Conservation (phyloP, 2,888 invertebrate species). For the Sericinus montela region DNA sequence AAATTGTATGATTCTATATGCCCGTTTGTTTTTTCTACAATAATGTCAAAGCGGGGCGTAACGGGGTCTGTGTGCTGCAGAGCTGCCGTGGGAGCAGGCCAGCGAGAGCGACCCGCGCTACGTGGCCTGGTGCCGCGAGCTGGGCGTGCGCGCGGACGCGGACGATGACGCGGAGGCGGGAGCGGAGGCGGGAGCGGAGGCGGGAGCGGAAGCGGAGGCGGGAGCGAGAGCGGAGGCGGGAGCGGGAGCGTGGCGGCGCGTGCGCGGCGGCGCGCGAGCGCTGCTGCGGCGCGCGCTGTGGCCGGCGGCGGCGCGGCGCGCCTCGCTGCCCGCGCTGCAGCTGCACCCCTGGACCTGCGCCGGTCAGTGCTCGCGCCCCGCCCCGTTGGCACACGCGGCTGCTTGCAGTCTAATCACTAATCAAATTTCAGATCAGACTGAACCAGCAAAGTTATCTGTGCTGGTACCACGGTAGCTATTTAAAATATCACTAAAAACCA, state of each 20-base stretch:
- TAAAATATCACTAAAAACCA: too few relatives aligned
- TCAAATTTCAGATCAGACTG: too few relatives aligned
- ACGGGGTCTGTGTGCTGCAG: conserved; percentile 67
- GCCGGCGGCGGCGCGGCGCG: conserved; percentile 82
- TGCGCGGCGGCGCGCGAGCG: conserved; percentile 90
- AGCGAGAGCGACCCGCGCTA: conserved; percentile 6
- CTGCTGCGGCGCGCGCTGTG: conserved; percentile 87
- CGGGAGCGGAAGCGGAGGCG: conserved; percentile 87
- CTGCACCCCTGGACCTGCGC: conserved; percentile 83
- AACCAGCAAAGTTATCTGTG: too few relatives aligned
- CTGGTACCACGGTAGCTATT: too few relatives aligned
- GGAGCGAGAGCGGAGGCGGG: conserved; percentile 80
- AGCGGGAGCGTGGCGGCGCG: conserved; percentile 81
- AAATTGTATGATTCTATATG: too few relatives aligned
- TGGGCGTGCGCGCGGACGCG: conserved; percentile 58
- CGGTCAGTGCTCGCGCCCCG: too few relatives aligned
- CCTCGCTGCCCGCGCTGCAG: conserved; percentile 82
- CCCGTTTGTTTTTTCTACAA: too few relatives aligned
- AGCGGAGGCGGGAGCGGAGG: conserved; percentile 90
- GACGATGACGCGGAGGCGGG: too few relatives aligned
- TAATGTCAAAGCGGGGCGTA: too few relatives aligned
- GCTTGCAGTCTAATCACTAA: too few relatives aligned
- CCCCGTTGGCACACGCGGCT: too few relatives aligned
- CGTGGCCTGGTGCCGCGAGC: conserved; percentile 20
- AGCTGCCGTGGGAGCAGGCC: conserved; percentile 92